Evolutionary conservation across 2,113 vertebrate species (phyloP).

Genomic region (Passer montanus): DNA sequence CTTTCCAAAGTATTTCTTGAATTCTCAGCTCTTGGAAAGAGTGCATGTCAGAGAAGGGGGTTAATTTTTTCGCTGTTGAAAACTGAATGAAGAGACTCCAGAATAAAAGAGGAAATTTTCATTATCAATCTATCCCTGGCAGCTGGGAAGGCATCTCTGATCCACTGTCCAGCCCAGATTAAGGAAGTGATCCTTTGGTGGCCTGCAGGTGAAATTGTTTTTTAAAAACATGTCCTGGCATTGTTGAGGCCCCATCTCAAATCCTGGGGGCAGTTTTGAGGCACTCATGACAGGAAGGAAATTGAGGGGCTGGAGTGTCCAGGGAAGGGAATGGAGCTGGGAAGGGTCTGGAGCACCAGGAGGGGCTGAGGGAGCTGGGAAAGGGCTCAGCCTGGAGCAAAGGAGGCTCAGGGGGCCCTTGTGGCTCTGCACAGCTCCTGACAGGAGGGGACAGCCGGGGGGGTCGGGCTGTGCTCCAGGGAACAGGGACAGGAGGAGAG

Average conservation of each 20-base stretch:
- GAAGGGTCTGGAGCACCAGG: background rate
- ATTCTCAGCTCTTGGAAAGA: background rate
- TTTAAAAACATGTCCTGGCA: background rate
- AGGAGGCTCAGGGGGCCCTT: background rate
- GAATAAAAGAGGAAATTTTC: background rate
- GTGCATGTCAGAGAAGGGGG: background rate
- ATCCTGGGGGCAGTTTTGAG: background rate
- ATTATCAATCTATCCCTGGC: background rate
- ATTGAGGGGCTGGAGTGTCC: background rate
- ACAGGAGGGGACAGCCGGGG: background rate
- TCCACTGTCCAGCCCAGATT: background rate
- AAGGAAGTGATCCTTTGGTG: background rate
- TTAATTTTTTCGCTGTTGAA: background rate
- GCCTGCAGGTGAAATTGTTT: background rate
- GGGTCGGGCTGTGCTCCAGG: background rate
- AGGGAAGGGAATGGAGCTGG: rapidly evolving
- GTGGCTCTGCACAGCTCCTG: background rate
- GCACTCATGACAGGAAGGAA: rapidly evolving
- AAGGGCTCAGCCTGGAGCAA: background rate
- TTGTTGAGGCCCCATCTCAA: background rate
- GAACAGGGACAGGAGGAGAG: background rate
- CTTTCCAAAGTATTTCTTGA: background rate
- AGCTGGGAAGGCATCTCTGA: background rate
- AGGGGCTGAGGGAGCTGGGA: background rate
- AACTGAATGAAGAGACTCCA: background rate